phyloP scores from a whole-genome alignment of 2,797 vertebrate species.

The Fistularia tabacaria region DNA sequence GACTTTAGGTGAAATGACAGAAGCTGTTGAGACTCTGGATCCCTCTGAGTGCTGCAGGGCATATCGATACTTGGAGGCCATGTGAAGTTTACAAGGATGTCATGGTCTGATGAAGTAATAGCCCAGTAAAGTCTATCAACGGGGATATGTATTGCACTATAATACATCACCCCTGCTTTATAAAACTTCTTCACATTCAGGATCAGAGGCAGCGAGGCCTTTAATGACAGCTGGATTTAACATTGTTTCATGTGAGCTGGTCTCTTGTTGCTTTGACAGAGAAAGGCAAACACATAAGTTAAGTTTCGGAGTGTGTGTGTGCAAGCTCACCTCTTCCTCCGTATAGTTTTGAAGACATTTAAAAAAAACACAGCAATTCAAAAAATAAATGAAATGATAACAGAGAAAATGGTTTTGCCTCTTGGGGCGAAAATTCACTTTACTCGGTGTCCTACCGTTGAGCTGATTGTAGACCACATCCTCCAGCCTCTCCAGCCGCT shows the following conservation, averaged over 20 bases:
- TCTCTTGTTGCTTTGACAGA: too few relatives aligned
- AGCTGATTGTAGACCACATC: conserved; percentile 97
- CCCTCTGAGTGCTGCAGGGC: conserved; percentile 10
- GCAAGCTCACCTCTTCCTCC: too few relatives aligned
- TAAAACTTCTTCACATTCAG: conserved; percentile 24
- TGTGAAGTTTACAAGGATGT: neutral
- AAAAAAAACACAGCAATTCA: neutral
- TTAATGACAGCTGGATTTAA: neutral
- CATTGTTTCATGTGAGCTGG: neutral
- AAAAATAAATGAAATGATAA: neutral
- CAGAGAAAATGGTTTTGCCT: too few relatives aligned
- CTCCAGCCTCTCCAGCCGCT: conserved; percentile 92
- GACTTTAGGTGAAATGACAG: conserved; percentile 12
- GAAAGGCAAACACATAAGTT: too few relatives aligned
- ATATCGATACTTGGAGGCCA: too few relatives aligned
- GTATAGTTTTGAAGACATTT: too few relatives aligned
- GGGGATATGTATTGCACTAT: conserved; percentile 16
- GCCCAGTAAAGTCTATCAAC: conserved; percentile 38
- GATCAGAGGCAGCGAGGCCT: neutral
- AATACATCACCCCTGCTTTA: conserved; percentile 30
- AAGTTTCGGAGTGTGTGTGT: too few relatives aligned
- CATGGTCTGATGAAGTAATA: conserved; percentile 36
- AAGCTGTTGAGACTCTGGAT: conserved; percentile 10
- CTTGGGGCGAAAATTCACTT: too few relatives aligned
- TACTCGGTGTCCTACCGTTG: conserved; percentile 77